Percentiles rank a stretch among this genome's conserved stretches.
Evolutionary conservation across 2,113 vertebrate species (phyloP).

Genomic region (Rana temporaria): DNA sequence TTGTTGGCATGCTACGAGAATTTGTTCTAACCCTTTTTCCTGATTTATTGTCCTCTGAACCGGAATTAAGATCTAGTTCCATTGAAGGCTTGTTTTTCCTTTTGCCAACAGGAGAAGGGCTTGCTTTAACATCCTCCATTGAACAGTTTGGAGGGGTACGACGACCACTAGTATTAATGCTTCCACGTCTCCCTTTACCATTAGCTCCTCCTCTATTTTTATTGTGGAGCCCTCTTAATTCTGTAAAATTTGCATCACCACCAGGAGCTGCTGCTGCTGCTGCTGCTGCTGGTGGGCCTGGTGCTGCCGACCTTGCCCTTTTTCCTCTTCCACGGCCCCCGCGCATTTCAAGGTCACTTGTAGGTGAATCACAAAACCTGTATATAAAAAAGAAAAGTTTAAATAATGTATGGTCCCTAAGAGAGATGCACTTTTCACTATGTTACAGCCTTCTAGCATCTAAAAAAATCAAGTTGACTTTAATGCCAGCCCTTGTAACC

Average conservation of each 20-base stretch:
- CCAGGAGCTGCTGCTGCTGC: conserved; percentile 72
- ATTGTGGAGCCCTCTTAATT: conserved; percentile 88
- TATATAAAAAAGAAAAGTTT: conserved; percentile 36
- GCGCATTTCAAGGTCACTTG: conserved; percentile 92
- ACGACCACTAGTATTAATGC: conserved; percentile 89
- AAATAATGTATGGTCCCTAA: too few species aligned
- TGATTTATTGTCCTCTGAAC: conserved; percentile 87
- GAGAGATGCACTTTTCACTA: too few species aligned
- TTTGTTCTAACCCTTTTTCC: conserved; percentile 93
- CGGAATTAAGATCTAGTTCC: conserved; percentile 90
- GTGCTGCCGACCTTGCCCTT: conserved; percentile 83
- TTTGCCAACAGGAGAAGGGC: conserved; percentile 83
- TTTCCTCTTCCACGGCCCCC: conserved; percentile 92
- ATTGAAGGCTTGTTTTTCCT: conserved; percentile 91
- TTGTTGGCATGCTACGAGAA: conserved; percentile 93
- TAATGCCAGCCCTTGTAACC: too few species aligned
- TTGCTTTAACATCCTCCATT: conserved; percentile 89
- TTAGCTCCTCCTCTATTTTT: conserved; percentile 90
- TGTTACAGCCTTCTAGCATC: too few species aligned
- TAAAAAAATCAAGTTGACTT: too few species aligned
- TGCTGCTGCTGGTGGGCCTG: conserved; percentile 77
- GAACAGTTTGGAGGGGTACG: conserved; percentile 89
- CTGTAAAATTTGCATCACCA: conserved; percentile 78
- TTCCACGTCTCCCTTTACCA: conserved; percentile 90
- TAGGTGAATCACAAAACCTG: conserved; percentile 97